Percentiles rank a stretch among this genome's conserved stretches.
These are phyloP conservation scores for Diceros bicornis DNA, from an alignment of 2,797 vertebrate species.

Conservation along the genomic window DNA sequence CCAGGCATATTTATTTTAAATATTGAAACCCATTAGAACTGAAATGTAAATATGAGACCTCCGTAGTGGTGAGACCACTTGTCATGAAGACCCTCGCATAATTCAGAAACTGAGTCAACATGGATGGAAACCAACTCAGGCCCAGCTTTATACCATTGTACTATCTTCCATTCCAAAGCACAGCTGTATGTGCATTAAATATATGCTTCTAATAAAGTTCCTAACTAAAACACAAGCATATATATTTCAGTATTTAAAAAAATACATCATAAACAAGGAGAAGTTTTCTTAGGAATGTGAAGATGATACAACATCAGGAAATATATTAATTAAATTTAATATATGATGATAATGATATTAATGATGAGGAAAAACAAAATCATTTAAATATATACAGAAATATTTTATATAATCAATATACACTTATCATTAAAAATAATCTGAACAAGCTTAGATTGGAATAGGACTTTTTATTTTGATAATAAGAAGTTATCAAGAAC, in stretches of 20 bases:
- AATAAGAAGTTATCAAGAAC: neutral
- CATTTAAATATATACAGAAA: neutral
- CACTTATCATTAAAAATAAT: neutral
- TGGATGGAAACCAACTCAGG: neutral
- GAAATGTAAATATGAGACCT: neutral
- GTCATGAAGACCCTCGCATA: neutral
- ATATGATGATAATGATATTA: neutral
- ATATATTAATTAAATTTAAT: conserved; percentile 22
- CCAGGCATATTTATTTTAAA: neutral
- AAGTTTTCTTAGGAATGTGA: neutral
- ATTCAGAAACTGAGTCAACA: neutral
- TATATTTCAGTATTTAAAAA: neutral
- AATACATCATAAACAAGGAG: neutral
- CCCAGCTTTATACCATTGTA: neutral
- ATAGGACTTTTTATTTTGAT: neutral
- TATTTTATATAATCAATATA: neutral
- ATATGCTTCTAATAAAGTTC: neutral
- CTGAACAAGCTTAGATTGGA: neutral
- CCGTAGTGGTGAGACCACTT: neutral
- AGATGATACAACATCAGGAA: neutral
- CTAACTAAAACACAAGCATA: neutral
- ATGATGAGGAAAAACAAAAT: neutral
- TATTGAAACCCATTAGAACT: neutral
- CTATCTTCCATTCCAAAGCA: neutral
- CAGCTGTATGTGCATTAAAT: neutral